These are phyloP conservation scores for Dichetophora obliterata DNA, from an alignment of 2,888 invertebrate species.

Conservation along the genomic window DNA sequence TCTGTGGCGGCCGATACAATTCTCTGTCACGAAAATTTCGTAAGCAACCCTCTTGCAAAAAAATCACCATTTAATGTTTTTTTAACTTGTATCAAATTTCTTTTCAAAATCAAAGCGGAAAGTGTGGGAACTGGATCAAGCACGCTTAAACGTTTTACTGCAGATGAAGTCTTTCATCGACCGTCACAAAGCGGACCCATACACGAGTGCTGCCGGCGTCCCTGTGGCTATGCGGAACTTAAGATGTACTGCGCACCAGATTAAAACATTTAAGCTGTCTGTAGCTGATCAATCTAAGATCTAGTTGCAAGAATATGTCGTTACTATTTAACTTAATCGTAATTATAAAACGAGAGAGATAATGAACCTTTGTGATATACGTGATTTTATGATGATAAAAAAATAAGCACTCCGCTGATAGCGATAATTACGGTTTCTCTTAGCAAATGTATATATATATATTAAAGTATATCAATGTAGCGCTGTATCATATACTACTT, in stretches of 20 bases:
- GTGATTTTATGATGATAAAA: slow-evolving; percentile 33
- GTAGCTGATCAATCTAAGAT: background rate
- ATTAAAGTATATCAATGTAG: background rate
- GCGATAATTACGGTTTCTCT: background rate
- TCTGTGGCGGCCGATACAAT: slow-evolving; percentile 60
- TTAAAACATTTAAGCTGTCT: background rate
- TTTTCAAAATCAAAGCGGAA: slow-evolving; percentile 51
- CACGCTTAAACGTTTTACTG: slow-evolving; percentile 55
- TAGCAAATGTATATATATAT: slow-evolving; percentile 22
- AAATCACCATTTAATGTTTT: background rate
- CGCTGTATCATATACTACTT: slow-evolving; percentile 19
- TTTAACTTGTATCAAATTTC: background rate
- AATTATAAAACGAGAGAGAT: slow-evolving; percentile 21
- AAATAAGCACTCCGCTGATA: background rate
- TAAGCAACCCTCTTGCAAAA: slow-evolving; percentile 51
- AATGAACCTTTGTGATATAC: slow-evolving; percentile 39
- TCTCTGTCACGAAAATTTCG: slow-evolving; percentile 61
- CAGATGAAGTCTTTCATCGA: slow-evolving; percentile 53
- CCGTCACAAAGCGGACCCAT: slow-evolving; percentile 59
- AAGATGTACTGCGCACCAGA: slow-evolving; percentile 60
- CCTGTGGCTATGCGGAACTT: slow-evolving; percentile 61
- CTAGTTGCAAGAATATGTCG: background rate
- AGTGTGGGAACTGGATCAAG: slow-evolving; percentile 49
- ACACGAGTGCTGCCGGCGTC: slow-evolving; percentile 62
- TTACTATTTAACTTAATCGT: slow-evolving; percentile 8